Evolutionary conservation across 2,888 invertebrate genomes (phyloP).

Genomic region (Drosophila suboccidentalis): DNA sequence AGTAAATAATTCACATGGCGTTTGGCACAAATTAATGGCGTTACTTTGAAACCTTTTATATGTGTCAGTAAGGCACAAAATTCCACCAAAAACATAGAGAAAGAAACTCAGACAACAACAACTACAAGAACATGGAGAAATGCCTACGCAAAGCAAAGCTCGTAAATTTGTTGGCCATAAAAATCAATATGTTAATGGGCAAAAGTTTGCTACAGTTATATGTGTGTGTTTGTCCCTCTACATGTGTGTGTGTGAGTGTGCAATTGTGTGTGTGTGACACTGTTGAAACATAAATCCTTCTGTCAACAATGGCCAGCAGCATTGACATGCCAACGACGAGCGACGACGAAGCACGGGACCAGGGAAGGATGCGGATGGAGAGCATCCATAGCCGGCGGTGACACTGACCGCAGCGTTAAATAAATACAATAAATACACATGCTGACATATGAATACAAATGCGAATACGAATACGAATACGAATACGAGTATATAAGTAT

Average conservation of each 20-base stretch:
- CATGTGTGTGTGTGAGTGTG: slow-evolving; percentile 4
- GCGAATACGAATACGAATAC: slow-evolving; percentile 11
- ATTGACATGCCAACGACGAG: slow-evolving; percentile 70
- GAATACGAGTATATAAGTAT: neutral
- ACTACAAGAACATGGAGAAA: neutral
- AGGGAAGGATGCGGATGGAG: slow-evolving; percentile 19
- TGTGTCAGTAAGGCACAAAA: slow-evolving; percentile 50
- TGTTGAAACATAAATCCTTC: slow-evolving; percentile 79
- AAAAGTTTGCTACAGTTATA: slow-evolving; percentile 63
- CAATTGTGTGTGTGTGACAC: slow-evolving; percentile 43
- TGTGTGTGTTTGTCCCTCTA: slow-evolving; percentile 16
- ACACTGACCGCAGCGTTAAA: slow-evolving; percentile 67
- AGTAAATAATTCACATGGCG: slow-evolving; percentile 62
- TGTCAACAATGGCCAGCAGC: slow-evolving; percentile 79
- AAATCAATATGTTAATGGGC: slow-evolving; percentile 79
- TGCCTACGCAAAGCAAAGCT: slow-evolving; percentile 57
- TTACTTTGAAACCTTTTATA: slow-evolving; percentile 75
- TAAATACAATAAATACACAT: slow-evolving; percentile 77
- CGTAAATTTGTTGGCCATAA: slow-evolving; percentile 78
- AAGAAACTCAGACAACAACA: slow-evolving; percentile 4
- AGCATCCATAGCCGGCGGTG: slow-evolving; percentile 43
- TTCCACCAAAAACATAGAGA: slow-evolving; percentile 14
- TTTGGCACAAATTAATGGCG: slow-evolving; percentile 75
- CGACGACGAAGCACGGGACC: slow-evolving; percentile 43
- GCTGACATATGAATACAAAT: slow-evolving; percentile 53